Percentiles rank a stretch among this genome's conserved stretches.
Conservation (phyloP, 2,797 vertebrate genomes). For the Myoxocephalus aenaeus region DNA sequence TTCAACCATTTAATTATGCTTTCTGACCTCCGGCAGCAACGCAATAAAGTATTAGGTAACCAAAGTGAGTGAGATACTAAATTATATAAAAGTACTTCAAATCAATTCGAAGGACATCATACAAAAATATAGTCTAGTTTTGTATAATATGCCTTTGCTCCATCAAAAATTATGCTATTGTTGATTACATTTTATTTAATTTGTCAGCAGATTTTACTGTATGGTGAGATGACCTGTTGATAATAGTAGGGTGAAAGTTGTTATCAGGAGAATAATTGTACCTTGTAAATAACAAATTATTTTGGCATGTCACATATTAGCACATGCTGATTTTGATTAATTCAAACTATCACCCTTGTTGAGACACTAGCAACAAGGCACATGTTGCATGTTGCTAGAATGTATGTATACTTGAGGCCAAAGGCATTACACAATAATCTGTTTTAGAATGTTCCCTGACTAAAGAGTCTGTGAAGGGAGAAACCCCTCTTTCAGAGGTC, state of each 20-base stretch:
- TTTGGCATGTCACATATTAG: too few species aligned
- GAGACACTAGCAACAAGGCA: not conserved
- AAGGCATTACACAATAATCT: not conserved
- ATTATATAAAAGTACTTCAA: not conserved
- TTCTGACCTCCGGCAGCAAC: not conserved
- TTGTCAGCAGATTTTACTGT: too few species aligned
- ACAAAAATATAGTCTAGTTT: not conserved
- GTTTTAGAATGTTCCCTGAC: slow-evolving; percentile 6
- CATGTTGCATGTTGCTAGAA: not conserved
- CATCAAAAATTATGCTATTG: too few species aligned
- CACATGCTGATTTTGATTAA: too few species aligned
- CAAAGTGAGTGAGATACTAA: not conserved
- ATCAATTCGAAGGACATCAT: not conserved
- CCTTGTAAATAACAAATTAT: too few species aligned
- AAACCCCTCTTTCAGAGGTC: not conserved
- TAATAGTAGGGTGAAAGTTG: too few species aligned
- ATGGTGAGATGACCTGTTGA: too few species aligned
- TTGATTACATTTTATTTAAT: too few species aligned
- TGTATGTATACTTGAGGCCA: not conserved
- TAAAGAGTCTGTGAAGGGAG: slow-evolving; percentile 10
- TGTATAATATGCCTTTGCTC: too few species aligned
- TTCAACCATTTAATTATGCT: not conserved
- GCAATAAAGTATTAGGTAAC: not conserved
- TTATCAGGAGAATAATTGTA: too few species aligned
- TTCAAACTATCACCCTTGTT: not conserved